A percentile compares a stretch with the other conserved stretches of the same genome.
Conservation (phyloP, 2,888 invertebrate species). For the Drosophila ustulata region DNA sequence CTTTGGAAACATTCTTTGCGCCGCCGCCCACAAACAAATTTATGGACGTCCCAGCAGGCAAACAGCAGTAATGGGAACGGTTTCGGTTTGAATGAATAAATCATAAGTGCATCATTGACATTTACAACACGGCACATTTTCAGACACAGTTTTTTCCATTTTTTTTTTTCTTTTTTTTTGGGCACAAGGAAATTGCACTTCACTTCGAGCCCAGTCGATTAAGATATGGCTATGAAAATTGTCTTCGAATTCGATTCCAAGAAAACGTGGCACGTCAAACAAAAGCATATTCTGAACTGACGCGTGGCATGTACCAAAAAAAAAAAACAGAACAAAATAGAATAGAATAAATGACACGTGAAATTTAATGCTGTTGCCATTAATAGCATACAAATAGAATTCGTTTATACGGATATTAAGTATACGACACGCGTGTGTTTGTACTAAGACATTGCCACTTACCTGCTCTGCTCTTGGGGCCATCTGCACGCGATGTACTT, state of each 20-base stretch:
- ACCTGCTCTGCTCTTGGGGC: conserved; percentile 26
- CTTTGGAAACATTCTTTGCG: background rate
- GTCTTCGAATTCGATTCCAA: background rate
- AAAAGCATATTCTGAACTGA: background rate
- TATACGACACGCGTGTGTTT: conserved; percentile 3
- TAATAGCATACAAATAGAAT: conserved; percentile 19
- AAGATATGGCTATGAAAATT: background rate
- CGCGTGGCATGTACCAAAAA: conserved; percentile 2
- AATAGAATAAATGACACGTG: conserved; percentile 10
- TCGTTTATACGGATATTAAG: conserved; percentile 22
- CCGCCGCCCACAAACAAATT: conserved; percentile 1
- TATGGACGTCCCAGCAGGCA: conserved; percentile 5
- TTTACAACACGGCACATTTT: conserved; percentile 31
- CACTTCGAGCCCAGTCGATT: background rate
- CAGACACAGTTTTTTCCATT: conserved; percentile 8
- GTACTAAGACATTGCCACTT: conserved; percentile 7
- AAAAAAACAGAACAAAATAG: background rate
- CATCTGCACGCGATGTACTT: conserved; percentile 20
- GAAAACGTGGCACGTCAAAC: background rate
- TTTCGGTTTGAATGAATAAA: conserved; percentile 45
- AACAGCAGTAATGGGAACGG: conserved; percentile 19
- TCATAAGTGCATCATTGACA: conserved; percentile 57
- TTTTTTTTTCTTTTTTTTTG: too few species aligned
- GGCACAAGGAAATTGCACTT: conserved; percentile 45
- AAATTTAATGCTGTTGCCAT: conserved; percentile 18